Evolutionary conservation across 2,113 vertebrate genomes (phyloP), one percentile per base, ranked within the genome.

Genomic region (Heloderma charlesbogerti): DNA sequence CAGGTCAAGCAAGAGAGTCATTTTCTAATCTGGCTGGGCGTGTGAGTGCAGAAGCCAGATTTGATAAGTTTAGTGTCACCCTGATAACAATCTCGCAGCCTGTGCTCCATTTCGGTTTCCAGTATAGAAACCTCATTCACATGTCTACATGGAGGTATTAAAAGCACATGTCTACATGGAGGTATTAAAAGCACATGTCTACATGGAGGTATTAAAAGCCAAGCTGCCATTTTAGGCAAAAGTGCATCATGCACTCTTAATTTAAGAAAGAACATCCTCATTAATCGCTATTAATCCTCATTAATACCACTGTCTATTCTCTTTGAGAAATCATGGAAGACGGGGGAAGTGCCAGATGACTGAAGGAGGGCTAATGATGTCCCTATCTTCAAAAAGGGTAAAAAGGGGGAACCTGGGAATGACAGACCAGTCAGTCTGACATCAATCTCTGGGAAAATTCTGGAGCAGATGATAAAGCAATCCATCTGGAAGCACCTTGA

Each of bases 1-100:
- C 6, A 0, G 93, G 95, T 85, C 88, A 74, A 94, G 88, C 91
- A 93, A 95, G 95, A 90, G 83, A 85, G 91, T 87, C 90, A 63
- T 75, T 89, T 91, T 88, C 78, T 91, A 89, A 90, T 91, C 80
- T 88, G 90, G 66, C 84, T 95, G 94, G 94, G 92, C 83, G 93
- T 95, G 93, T 95, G 95, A 93, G 90, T 83, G 81, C 54, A 71
- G 93, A 93, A 92, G 81, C 86, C 92, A 86, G 90, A 95, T 86
- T 94, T 95, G 84, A 94, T 86, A 57, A 81, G 72, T 74, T 92
- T 71, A n/a, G n/a, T 84, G 91, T 95, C 91, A 92, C 92, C 85
- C 67, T 93, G 88, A 89, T 93, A 93, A 84, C 88, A 92, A 82
- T 93, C 86, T 94, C 67, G 69, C 1, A 74, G 77, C 86, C 88